Base-by-base conservation (phyloP, 2,888 invertebrate genomes). In the Heliconius aoede region DNA sequence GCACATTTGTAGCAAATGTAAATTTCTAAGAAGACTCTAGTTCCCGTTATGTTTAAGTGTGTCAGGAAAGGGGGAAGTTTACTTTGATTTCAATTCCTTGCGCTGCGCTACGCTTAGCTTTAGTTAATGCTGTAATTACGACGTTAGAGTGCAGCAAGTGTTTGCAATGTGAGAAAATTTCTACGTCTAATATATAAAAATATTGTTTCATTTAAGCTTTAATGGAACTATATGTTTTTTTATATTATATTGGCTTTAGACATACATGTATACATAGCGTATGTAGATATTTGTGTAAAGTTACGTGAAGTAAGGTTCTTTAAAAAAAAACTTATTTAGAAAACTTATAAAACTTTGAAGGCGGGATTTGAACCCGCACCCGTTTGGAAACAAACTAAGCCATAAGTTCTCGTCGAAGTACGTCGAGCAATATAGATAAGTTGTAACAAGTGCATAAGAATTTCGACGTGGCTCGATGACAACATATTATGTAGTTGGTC, bases 51-150 rank as follows among this genome's bases (percentile, higher is more conserved):
- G 60, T 60, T 58, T 71, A 32, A 71, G 58, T 60, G 32, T 9
- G 15, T 71, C 24, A 71, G 71, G 32, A 26, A 60, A 71, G 24
- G 71, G 18, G 71, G 60, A 71, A 71, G 58, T 60, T 60, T 71
- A 71, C 60, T 71, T 71, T 71, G 71, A 60, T 71, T 71, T 72
- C 71, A 72, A 60, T 72, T 71, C 36, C 26, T 60, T 32, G 32
- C 71, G 36, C 36, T 21, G 60, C 60, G 71, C 71, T 72, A 72
- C 36, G 71, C 60, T 60, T 72, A 60, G 71, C 60, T 72, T 58
- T 72, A 72, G 58, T 72, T 26, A 36, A 72, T 26, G 71, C 36
- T 72, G 58, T 72, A 72, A 72, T 72, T 72, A 72, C 71, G 36
- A 72, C 32, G 60, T 60, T 32, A 24, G 71, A 72, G 71, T 32